A percentile compares a stretch with the other conserved stretches of the same genome.
phyloP scores from a whole-genome alignment of 2,113 vertebrate genomes.

The Tautogolabrus adspersus region DNA sequence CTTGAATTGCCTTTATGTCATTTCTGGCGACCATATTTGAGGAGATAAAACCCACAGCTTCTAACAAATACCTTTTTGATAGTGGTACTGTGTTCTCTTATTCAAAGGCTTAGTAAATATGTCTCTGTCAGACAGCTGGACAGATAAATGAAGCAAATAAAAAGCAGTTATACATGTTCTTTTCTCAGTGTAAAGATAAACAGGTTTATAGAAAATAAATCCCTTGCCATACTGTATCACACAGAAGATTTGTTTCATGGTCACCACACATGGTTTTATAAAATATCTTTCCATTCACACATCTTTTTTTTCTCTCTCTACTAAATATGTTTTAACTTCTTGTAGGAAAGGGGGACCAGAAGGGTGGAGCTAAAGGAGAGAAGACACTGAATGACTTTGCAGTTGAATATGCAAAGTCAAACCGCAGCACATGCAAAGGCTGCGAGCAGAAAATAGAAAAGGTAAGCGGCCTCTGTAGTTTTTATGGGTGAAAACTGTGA shows the following conservation, averaged over 20 bases:
- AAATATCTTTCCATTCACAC: not conserved
- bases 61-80: too few relatives aligned
- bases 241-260: too few relatives aligned
- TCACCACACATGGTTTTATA: not conserved
- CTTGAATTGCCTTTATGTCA: not conserved
- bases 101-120: too few relatives aligned
- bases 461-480: constrained; percentile 73
- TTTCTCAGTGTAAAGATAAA: too few relatives aligned
- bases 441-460: constrained; percentile 97
- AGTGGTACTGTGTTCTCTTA: not conserved
- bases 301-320: not conserved
- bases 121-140: too few relatives aligned
- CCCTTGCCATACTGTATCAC: too few relatives aligned
- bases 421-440: constrained; percentile 97
- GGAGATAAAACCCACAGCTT: not conserved
- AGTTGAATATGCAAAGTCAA: constrained; percentile 97
- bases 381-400: constrained; percentile 93
- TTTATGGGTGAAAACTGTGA: not conserved
- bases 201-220: too few relatives aligned
- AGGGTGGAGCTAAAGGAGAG: constrained; percentile 86
- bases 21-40: not conserved
- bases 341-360: constrained; percentile 83
- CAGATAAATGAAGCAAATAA: too few relatives aligned
- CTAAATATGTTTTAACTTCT: not conserved
- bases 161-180: too few relatives aligned